Percentiles rank a stretch among this genome's conserved stretches.
These are phyloP conservation scores for Erebia ligea DNA, from an alignment of 2,888 invertebrate species.

Conservation along the genomic window DNA sequence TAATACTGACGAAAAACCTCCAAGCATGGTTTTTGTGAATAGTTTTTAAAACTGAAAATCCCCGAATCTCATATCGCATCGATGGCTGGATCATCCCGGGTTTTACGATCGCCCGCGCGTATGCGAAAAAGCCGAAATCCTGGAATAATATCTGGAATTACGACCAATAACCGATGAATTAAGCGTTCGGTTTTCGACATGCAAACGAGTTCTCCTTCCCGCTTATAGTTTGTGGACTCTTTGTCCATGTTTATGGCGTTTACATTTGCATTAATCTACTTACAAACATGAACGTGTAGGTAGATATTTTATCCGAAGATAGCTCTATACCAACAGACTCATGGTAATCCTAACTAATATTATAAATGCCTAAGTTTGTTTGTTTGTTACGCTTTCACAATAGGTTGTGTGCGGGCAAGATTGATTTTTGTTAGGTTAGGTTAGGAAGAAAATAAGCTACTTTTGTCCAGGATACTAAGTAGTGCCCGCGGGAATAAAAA, in stretches of 20 bases:
- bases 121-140: slow-evolving; percentile 64
- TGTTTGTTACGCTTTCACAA: too few relatives aligned
- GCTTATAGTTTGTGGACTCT: slow-evolving; percentile 21
- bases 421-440: too few relatives aligned
- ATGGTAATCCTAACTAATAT: too few relatives aligned
- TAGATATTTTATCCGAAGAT: too few relatives aligned
- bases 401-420: too few relatives aligned
- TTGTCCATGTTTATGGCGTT: slow-evolving; percentile 15
- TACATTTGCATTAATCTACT: neutral
- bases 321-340: too few relatives aligned
- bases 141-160: slow-evolving; percentile 70
- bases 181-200: slow-evolving; percentile 47
- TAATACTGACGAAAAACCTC: too few relatives aligned
- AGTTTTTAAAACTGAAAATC: slow-evolving; percentile 33
- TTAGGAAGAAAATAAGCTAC: too few relatives aligned
- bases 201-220: slow-evolving; percentile 32
- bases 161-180: slow-evolving; percentile 70
- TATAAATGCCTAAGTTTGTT: too few relatives aligned
- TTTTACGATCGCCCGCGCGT: slow-evolving; percentile 61
- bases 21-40: slow-evolving; percentile 23
- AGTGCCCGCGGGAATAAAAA: too few relatives aligned
- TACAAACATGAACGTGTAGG: too few relatives aligned
- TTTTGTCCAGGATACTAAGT: too few relatives aligned
- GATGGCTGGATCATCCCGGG: slow-evolving; percentile 74
- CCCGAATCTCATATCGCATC: slow-evolving; percentile 65